Conservation (phyloP, 1,140 invertebrate genomes). For the Ceratitis capitata region DNA sequence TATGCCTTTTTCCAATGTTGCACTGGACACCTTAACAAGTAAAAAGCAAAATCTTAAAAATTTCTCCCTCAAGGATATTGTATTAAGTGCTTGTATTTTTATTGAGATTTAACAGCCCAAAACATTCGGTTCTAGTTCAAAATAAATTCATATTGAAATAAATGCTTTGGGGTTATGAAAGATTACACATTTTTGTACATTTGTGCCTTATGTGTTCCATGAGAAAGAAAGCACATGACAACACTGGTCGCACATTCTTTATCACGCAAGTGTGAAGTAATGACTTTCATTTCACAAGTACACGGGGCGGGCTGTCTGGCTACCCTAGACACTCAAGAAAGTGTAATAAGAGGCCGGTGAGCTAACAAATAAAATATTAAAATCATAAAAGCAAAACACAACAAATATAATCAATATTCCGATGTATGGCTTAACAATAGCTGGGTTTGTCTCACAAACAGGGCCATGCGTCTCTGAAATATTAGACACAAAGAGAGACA, state of each 20-base stretch:
- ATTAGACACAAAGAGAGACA: not conserved
- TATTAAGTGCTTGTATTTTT: too few relatives aligned
- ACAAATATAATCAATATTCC: not conserved
- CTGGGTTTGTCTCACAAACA: conserved; percentile 16
- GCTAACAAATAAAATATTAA: not conserved
- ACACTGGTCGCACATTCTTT: not conserved
- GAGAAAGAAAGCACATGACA: not conserved
- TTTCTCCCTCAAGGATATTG: too few relatives aligned
- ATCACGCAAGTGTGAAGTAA: not conserved
- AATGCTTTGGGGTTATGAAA: too few relatives aligned
- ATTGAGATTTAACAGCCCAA: too few relatives aligned
- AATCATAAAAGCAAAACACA: not conserved
- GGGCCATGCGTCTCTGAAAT: not conserved
- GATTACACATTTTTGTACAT: too few relatives aligned
- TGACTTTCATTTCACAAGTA: not conserved
- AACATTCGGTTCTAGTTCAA: too few relatives aligned
- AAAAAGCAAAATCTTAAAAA: too few relatives aligned
- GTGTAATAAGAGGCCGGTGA: not conserved
- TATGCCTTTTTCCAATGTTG: too few relatives aligned
- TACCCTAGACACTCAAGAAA: not conserved
- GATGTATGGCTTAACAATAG: not conserved
- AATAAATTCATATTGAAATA: too few relatives aligned
- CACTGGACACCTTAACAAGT: too few relatives aligned
- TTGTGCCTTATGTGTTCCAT: too few relatives aligned
- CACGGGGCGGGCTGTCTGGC: not conserved